Base-by-base conservation (phyloP, 2,797 vertebrate species). In the Vipera ursinii region DNA sequence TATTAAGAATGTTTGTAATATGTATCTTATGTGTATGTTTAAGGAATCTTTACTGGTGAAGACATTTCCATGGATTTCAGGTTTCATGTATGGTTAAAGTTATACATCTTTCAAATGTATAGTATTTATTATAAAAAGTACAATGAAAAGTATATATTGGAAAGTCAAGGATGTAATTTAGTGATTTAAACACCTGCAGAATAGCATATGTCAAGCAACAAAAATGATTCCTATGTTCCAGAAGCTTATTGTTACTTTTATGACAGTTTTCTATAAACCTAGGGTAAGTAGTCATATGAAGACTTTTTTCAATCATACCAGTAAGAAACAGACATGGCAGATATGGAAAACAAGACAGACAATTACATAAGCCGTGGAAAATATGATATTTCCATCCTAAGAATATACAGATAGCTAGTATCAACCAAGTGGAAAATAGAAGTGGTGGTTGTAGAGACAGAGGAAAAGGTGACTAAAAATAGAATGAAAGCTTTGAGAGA, bases 251-350 rank as follows among this genome's bases (percentile, higher is more conserved):
- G 26, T 32, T 32, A 48, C 38, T 87, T 87, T 61, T 56, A 86
- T 82, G 86, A 92, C 65, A 85, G 85, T 90, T 57, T 82, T 28
- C 59, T 88, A 32, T n/a, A 91, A 86, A 69, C 48, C 63, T 32
- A 1, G 9, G 3, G 32, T 89, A 56, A 5, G 3, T 82, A 59
- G 12, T 65, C 32, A 87, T 20, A 69, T 89, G 91, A 28, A 92
- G 0, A 0, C 89, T 69, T n/a, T 92, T 90, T 0, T 44, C 38
- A 88, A 87, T 90, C 63, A 93, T 28, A 38, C 44, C 14, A 73
- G n/a, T 15, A 73, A 73, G 6, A 73, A 38, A 73, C 14, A 73
- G 65, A 69, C 4, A 32, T 69, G 13, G 28, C 28, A n/a, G 65
- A 69, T 14, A n/a, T 32, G 65, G 14, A 13, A 69, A 32, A 69